Percentiles rank a stretch among this genome's conserved stretches.
These are phyloP conservation scores for Lacanobia oleracea DNA, from an alignment of 2,888 invertebrate genomes.

Conservation along the genomic window DNA sequence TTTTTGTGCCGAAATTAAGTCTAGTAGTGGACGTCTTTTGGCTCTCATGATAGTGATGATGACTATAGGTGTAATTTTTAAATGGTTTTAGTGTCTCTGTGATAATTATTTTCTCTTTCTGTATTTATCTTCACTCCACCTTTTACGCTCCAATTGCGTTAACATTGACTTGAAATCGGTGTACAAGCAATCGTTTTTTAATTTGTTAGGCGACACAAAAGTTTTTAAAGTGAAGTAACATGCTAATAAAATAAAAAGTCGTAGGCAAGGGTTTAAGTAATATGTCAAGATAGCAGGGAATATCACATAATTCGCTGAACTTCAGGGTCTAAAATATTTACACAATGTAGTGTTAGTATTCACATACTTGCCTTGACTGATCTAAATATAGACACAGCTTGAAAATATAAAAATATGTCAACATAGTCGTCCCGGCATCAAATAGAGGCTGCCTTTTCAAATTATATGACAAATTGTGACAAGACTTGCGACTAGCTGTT, in stretches of 20 bases:
- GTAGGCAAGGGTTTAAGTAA: not conserved
- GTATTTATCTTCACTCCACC: no score
- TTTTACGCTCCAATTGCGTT: no score
- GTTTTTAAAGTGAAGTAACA: no score
- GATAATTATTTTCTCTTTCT: no score
- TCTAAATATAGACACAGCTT: conserved; percentile 8
- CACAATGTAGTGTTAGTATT: not conserved
- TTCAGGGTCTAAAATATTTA: conserved; percentile 10
- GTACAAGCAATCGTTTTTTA: no score
- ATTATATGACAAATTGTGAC: conserved; percentile 57
- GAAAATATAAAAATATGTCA: conserved; percentile 18
- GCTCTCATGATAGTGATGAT: no score
- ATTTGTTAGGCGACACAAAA: no score
- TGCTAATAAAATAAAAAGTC: not conserved
- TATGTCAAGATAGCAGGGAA: not conserved
- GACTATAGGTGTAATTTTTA: no score
- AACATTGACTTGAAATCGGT: no score
- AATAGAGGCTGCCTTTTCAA: conserved; percentile 55
- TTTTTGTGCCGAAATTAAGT: no score
- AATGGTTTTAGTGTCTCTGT: no score
- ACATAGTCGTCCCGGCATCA: conserved; percentile 19
- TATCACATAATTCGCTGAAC: not conserved
- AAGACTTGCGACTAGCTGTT: conserved; percentile 50
- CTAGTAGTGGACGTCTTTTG: no score
- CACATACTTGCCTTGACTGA: conserved; percentile 4